These are phyloP conservation scores for Adelosebastes latens DNA, from an alignment of 2,797 vertebrate species.

Conservation along the genomic window DNA sequence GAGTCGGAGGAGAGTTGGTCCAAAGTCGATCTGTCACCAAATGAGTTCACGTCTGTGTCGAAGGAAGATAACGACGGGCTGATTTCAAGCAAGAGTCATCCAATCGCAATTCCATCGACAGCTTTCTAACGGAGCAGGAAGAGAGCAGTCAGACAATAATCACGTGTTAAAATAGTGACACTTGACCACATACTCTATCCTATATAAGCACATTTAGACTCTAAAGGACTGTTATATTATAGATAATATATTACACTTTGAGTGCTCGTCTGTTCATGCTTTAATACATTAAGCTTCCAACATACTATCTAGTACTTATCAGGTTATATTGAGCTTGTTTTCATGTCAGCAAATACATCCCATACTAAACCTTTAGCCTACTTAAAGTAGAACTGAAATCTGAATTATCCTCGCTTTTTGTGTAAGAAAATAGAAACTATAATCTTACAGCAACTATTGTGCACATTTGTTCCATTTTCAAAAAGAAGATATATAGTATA, in stretches of 20 bases:
- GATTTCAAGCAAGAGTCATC: neutral
- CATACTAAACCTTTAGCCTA: neutral
- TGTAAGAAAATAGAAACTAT: neutral
- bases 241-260: neutral
- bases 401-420: neutral
- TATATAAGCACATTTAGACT: neutral
- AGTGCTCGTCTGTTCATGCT: neutral
- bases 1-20: constrained; percentile 41
- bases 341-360: neutral
- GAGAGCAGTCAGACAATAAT: neutral
- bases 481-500: neutral
- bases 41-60: neutral
- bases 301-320: neutral
- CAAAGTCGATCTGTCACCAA: neutral
- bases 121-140: constrained; percentile 50
- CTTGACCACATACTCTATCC: neutral
- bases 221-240: neutral
- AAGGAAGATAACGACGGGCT: neutral
- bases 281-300: neutral
- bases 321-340: neutral
- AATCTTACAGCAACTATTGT: neutral
- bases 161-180: neutral
- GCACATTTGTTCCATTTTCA: neutral
- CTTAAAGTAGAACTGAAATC: neutral
- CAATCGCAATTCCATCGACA: constrained; percentile 39